Base-by-base conservation (phyloP, 2,888 invertebrate species). In the Luperina testacea region DNA sequence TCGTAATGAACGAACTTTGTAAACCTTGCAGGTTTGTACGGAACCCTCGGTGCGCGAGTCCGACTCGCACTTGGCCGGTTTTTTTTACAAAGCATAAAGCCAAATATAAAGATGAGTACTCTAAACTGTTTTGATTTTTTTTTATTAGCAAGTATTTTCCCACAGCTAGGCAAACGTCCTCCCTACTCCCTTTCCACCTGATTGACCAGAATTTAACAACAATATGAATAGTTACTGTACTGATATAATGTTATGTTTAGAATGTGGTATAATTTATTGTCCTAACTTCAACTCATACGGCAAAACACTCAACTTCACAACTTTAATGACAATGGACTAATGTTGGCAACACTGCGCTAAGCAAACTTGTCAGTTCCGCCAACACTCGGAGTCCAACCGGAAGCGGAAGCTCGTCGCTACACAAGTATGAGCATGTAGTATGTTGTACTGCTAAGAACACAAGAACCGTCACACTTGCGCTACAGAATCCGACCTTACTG, bases 341-440 rank as follows among this genome's bases (percentile, higher is more conserved):
- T 91, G 92, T 89, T 91, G 90, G 89, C 88, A 90, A 81, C 89
- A 89, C 82, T 90, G 90, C 85, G 79, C 84, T 85, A 80, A 81
- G 88, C 88, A 92, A 92, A 92, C 92, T 93, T 92, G 90, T 86
- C 87, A 88, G 91, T 92, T 92, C 93, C 92, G 92, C 88, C 87
- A 87, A 87, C 88, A 85, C 79, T 82, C 83, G 75, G 86, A 88
- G 90, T 84, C 85, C 81, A 82, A 88, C 88, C 90, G 92, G 92
- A 92, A 91, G 64, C 85, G 93, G 93, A 93, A 88, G 89, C 85
- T 78, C 77, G 84, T 81, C 84, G 72, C 88, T 84, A 89, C 86
- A 85, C 77, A 82, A 89, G 89, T 87, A 84, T 85, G 68, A 63
- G 61, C 73, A 78, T 75, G 78, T 83, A 82, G 74, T 77, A 69